phyloP scores from a whole-genome alignment of 2,113 vertebrate genomes.

The Cololabis saira region DNA sequence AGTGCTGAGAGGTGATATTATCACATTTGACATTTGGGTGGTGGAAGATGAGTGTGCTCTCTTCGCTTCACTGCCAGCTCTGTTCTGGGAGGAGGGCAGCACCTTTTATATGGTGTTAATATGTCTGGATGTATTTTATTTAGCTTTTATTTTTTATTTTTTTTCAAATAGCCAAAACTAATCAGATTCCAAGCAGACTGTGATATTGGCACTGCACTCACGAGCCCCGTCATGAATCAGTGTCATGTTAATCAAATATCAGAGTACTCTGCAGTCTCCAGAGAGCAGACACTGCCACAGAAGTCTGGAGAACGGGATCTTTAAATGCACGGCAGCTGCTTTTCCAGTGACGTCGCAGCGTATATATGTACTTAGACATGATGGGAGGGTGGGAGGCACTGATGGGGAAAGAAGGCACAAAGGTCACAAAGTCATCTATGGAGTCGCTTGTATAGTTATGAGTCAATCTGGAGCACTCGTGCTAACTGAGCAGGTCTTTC shows the following conservation, averaged over 20 bases:
- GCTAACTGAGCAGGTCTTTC: too few species aligned
- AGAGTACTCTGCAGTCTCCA: constrained; percentile 45
- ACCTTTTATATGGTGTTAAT: too few species aligned
- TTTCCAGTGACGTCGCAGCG: constrained; percentile 9
- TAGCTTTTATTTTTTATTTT: background rate
- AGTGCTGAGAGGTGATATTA: too few species aligned
- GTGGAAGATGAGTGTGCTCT: too few species aligned
- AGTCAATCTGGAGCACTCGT: background rate
- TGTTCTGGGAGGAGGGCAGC: too few species aligned
- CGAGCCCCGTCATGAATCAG: constrained; percentile 52
- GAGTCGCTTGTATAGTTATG: constrained; percentile 36
- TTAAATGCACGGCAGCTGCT: constrained; percentile 21
- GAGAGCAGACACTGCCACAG: constrained; percentile 33
- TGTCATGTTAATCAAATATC: constrained; percentile 57
- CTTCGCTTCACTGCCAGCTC: too few species aligned
- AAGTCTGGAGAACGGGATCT: constrained; percentile 14
- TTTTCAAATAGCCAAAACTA: constrained; percentile 12
- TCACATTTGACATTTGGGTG: too few species aligned
- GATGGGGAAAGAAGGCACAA: background rate
- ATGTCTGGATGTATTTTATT: too few species aligned
- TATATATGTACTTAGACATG: constrained; percentile 4
- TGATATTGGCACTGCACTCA: constrained; percentile 11
- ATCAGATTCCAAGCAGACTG: constrained; percentile 25
- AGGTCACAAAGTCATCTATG: constrained; percentile 14
- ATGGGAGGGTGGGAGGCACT: background rate